These are phyloP conservation scores for Tinea trinotella DNA, from an alignment of 2,888 invertebrate species.

Conservation along the genomic window DNA sequence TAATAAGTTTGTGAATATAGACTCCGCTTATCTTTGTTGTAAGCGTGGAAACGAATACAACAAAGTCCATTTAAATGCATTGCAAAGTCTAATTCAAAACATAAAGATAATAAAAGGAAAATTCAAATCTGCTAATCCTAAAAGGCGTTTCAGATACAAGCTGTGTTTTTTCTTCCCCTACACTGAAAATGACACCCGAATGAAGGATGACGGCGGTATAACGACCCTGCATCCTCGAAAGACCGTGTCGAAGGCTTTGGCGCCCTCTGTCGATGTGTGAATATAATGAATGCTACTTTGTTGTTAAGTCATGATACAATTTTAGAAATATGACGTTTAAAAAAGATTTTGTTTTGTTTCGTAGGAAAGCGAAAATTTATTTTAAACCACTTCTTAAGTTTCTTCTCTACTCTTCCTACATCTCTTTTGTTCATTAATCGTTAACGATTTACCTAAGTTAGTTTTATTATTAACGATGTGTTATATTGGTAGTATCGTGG, in stretches of 20 bases:
- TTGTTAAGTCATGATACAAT: slow-evolving; percentile 9
- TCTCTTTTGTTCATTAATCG: too few species aligned
- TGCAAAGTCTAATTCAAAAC: too few species aligned
- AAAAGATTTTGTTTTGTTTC: neutral
- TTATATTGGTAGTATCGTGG: too few species aligned
- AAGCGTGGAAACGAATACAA: too few species aligned
- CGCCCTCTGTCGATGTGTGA: slow-evolving; percentile 13
- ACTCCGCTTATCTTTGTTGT: too few species aligned
- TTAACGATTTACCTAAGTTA: too few species aligned
- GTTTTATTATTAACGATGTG: too few species aligned
- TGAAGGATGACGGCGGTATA: slow-evolving; percentile 44
- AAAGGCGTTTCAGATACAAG: slow-evolving; percentile 4
- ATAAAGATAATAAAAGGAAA: neutral
- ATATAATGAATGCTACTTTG: slow-evolving; percentile 13
- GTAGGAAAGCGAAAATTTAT: too few species aligned
- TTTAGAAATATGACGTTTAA: slow-evolving; percentile 9
- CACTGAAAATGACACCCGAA: slow-evolving; percentile 48
- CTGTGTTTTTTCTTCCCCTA: slow-evolving; percentile 31
- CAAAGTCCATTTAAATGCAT: too few species aligned
- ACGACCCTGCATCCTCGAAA: slow-evolving; percentile 23
- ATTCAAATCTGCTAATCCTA: slow-evolving; percentile 11
- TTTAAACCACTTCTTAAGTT: too few species aligned
- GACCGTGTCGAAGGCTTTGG: slow-evolving; percentile 5
- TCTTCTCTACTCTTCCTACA: too few species aligned
- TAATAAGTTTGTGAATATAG: too few species aligned